Base-by-base conservation (phyloP, 2,113 vertebrate genomes). In the Nibea coibor region DNA sequence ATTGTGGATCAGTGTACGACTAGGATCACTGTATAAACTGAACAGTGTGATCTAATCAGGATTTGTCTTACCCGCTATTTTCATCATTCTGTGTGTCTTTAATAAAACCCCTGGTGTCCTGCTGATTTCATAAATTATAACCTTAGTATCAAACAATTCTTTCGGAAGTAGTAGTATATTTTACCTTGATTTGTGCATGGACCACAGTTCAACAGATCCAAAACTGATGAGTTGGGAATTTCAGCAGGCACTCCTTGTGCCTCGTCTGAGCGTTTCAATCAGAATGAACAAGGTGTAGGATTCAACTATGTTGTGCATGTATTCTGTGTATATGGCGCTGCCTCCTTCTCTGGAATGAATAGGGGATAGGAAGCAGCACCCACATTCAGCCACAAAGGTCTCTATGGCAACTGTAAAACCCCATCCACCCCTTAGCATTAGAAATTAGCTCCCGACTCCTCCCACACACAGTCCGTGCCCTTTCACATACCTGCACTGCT, bases 321-420 rank as follows among this genome's bases (percentile, higher is more conserved):
- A 78, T 79, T 68, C 31, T 59, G 53, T 5, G 4, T 0, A 22
- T 62, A 61, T 70, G 63, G 71, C 58, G 31, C 65, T 1, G 0
- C 79, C 65, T 88, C 56, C 63, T 50, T 66, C 61, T 62, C 72
- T 61, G 47, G n/a, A 65, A 57, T 81, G 78, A 88, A 87, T 42
- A 78, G 74, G 72, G 75, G 17, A 80, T 54, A 67, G 9, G 81
- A 72, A 82, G 61, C 68, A 71, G 63, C 79, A 75, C 75, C 56
- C 22, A 50, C 78, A 82, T 61, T 69, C 72, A 78, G 71, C 70
- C 75, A 85, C 86, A 90, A 83, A 89, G 78, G 89, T 93, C 81
- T 87, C 90, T 89, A 91, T 90, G 85, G 90, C 77, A 93, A 92
- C 90, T 61, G 68, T 50, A 43, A 68, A 83, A 47, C 72, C 75